phyloP scores from a whole-genome alignment of 2,888 invertebrate species.

The Leucophora obtusa region DNA sequence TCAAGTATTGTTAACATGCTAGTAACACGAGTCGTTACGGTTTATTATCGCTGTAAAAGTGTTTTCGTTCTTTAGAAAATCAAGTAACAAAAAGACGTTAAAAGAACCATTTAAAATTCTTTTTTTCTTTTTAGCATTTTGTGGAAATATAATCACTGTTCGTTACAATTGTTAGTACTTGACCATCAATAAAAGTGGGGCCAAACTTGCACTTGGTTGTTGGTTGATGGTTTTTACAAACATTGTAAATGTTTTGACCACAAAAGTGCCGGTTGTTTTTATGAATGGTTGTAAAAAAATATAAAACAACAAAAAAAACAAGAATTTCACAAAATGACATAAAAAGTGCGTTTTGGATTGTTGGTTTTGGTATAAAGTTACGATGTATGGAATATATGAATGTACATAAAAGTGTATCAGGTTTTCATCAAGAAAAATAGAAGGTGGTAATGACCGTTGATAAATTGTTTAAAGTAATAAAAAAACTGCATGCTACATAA shows the following conservation, averaged over 20 bases:
- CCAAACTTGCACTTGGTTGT: slow-evolving; percentile 20
- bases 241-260: slow-evolving; percentile 63
- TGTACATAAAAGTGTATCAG: too few relatives aligned
- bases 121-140: slow-evolving; percentile 19
- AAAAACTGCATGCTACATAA: not conserved
- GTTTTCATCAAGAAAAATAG: not conserved
- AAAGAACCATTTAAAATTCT: slow-evolving; percentile 16
- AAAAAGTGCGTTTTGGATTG: slow-evolving; percentile 48
- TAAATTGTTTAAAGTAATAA: not conserved
- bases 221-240: slow-evolving; percentile 35
- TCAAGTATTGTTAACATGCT: slow-evolving; percentile 66
- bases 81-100: slow-evolving; percentile 29
- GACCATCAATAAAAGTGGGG: slow-evolving; percentile 43
- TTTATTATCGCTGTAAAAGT: slow-evolving; percentile 37
- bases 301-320: slow-evolving; percentile 14
- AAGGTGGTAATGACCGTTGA: slow-evolving; percentile 11
- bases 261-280: slow-evolving; percentile 57
- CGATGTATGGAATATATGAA: too few relatives aligned
- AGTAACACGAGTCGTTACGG: slow-evolving; percentile 71
- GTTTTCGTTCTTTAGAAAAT: slow-evolving; percentile 46
- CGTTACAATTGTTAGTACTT: slow-evolving; percentile 48
- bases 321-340: slow-evolving; percentile 16
- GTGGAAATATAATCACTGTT: slow-evolving; percentile 49
- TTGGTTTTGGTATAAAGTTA: slow-evolving; percentile 61
- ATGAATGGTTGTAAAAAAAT: slow-evolving; percentile 30